Evolutionary conservation across 2,797 vertebrate species (phyloP), one percentile per base, ranked within the genome.

Genomic region (Anguilla anguilla): DNA sequence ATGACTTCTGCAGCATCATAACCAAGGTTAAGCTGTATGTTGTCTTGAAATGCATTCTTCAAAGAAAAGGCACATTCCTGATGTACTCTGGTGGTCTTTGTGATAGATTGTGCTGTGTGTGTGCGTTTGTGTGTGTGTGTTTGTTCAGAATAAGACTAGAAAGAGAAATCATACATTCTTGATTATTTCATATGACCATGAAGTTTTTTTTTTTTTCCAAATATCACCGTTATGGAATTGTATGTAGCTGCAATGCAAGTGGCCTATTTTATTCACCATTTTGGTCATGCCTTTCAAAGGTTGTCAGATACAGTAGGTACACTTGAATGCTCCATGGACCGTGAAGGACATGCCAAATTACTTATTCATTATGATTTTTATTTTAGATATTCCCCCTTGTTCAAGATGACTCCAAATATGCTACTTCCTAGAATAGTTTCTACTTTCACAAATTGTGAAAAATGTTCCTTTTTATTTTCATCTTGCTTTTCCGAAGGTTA

Each of bases 201-300:
- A 9, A 53, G 51, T 53, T 53, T 53, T 53, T 11, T 5, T 43
- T 39, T 46, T 46, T 46, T 59, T 59, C 59, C 11, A 59, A 69
- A 69, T 69, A 69, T 69, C n/a, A 69, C 64, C n/a, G 22, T 69
- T 69, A 69, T 69, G 64, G n/a, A 69, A 69, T 67, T 67, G n/a
- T n/a, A 4, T 69, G 25, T 69, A 59, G 57, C 15, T 59, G 17
- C 17, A 59, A 19, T 59, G 15, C 17, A 53, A 53, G 51, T 53
- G 51, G 51, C 51, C 51, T 53, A 53, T 53, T 53, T 53, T 53
- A 53, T 53, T 53, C 10, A 53, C 7, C 11, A 11, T 53, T 11
- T 53, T 53, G 51, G 11, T 53, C 51, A 53, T 11, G 51, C 51
- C 51, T 53, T 53, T 53, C 51, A 9, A 53, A 53, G 11, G 51